Base-by-base conservation (phyloP, 2,113 vertebrate genomes). In the Epinephelus cyanopodus region DNA sequence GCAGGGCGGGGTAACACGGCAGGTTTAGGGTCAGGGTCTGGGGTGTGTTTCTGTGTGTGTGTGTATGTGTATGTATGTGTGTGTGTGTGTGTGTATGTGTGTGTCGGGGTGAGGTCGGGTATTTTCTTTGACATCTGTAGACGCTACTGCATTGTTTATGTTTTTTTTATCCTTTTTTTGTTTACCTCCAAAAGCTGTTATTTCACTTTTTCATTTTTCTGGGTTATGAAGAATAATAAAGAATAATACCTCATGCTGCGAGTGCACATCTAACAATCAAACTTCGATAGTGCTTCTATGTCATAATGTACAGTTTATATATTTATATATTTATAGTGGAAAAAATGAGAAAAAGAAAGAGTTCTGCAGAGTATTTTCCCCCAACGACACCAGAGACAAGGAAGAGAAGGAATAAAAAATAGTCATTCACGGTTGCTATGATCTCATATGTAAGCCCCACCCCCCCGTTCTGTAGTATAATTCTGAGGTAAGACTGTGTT, bases 191-290 rank as follows among this genome's bases (percentile, higher is more conserved):
- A 92, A 93, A 89, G 79, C 81, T 85, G 65, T 66, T 71, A n/a
- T 84, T 68, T 86, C 53, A 71, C 75, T 69, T 84, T 86, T 76
- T 74, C n/a, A 75, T 72, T 91, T 78, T 89, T 89, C 75, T 82
- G 87, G 70, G 84, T 88, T 93, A 87, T 93, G 89, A 87, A 90
- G 82, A 85, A 86, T 92, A 92, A 90, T 92, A 92, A 90, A 92
- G 87, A 85, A 92, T 92, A 94, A 94, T 93, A 95, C 88, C 93
- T 95, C 95, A 96, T 96, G 95, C 95, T 95, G 95, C 90, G 92
- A 95, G 92, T 94, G 94, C 93, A 95, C 94, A 94, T 90, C 92
- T 94, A 95, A 95, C 95, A 95, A 94, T 93, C 92, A 95, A 92
- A 95, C 94, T 93, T 91, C 86, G 76, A 93, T 95, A 95, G 95